Conservation (phyloP, 2,888 invertebrate species). For the Diarsia rubi region DNA sequence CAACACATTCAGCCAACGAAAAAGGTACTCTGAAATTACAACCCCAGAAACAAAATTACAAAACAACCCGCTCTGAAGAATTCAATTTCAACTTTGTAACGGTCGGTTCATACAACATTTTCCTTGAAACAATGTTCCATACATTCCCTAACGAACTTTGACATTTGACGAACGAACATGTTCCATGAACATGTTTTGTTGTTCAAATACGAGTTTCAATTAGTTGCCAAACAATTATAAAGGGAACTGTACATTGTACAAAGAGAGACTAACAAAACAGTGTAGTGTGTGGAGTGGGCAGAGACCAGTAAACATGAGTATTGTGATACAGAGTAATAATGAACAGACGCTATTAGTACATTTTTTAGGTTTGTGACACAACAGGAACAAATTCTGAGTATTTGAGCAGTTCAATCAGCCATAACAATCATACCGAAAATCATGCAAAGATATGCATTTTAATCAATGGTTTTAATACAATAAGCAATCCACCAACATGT, state of each 20-base stretch:
- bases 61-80: conserved; percentile 13
- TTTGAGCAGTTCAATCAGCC: not conserved
- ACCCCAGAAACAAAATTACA: conserved; percentile 16
- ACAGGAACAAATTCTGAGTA: not conserved
- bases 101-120: conserved; percentile 12
- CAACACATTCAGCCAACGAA: not conserved
- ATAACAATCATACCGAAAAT: not conserved
- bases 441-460: not conserved
- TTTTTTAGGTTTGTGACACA: conserved; percentile 39
- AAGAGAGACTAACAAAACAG: conserved; percentile 44
- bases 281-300: conserved; percentile 11
- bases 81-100: conserved; percentile 14
- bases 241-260: conserved; percentile 21
- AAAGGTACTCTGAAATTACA: not conserved
- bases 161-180: conserved; percentile 17
- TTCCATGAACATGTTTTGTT: conserved; percentile 19
- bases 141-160: conserved; percentile 36
- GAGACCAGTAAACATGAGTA: conserved; percentile 38
- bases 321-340: conserved; percentile 43
- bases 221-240: conserved; percentile 45
- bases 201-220: conserved; percentile 50
- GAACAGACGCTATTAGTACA: conserved; percentile 36
- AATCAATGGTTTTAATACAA: not conserved
- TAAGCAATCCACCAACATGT: not conserved
- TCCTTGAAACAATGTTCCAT: conserved; percentile 19